Conservation (phyloP, 2,113 vertebrate genomes). For the Lampris incognitus region DNA sequence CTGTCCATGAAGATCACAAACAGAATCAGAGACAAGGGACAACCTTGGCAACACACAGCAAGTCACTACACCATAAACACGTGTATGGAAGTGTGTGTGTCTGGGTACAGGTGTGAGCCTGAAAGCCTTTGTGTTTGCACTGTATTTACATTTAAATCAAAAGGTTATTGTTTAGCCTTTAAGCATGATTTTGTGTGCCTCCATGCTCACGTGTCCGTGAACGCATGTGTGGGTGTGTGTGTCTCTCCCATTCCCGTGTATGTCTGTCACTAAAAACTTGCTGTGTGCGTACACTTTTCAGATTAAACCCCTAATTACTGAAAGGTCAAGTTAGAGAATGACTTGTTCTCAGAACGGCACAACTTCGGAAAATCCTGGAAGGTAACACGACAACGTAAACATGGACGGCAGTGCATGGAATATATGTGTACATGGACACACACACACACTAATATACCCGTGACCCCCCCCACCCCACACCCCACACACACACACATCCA, state of each 20-base stretch:
- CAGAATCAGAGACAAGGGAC: no score
- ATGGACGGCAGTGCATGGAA: not conserved
- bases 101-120: not conserved
- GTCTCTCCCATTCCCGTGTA: not conserved
- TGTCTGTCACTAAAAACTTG: constrained; percentile 37
- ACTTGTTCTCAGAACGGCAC: constrained; percentile 25
- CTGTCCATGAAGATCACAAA: no score
- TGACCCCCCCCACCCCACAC: no score
- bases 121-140: not conserved
- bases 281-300: not conserved
- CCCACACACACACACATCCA: constrained; percentile 1
- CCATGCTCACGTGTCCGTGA: constrained; percentile 6
- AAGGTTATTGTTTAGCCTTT: no score
- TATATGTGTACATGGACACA: constrained; percentile 1
- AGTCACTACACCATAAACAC: constrained; percentile 12
- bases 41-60: not conserved
- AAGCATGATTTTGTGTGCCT: not conserved
- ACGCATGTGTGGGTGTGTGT: constrained; percentile 22
- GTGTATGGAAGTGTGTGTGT: constrained; percentile 14
- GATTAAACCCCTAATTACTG: constrained; percentile 60
- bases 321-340: constrained; percentile 49
- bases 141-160: no score
- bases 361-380: constrained; percentile 36
- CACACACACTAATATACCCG: not conserved
- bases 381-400: not conserved